phyloP scores from a whole-genome alignment of 2,113 vertebrate genomes.

The Girardinichthys multiradiatus region DNA sequence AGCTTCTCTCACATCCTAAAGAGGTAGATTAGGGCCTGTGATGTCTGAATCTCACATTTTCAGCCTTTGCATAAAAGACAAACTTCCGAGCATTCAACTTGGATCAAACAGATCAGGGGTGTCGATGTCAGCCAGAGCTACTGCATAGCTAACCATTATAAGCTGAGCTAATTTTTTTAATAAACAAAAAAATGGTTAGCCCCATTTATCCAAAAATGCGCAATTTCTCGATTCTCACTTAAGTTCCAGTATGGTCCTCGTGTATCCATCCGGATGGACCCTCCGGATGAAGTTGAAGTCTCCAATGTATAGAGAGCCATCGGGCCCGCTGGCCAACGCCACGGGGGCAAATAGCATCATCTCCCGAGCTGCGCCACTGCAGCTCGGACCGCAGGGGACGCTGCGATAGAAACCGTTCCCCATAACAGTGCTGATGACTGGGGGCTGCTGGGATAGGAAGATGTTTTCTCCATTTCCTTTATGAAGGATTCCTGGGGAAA shows the following conservation, averaged over 20 bases:
- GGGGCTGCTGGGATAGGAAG: constrained; percentile 96
- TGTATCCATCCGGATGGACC: constrained; percentile 91
- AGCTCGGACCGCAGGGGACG: constrained; percentile 82
- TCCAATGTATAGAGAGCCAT: constrained; percentile 93
- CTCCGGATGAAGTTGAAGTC: constrained; percentile 97
- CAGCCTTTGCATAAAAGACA: constrained; percentile 36
- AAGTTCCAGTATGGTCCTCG: constrained; percentile 91
- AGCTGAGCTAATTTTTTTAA: constrained; percentile 27
- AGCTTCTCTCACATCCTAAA: constrained; percentile 59
- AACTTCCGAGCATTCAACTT: constrained; percentile 48
- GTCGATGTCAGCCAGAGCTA: constrained; percentile 39
- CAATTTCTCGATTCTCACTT: constrained; percentile 80
- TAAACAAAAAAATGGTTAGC: not conserved
- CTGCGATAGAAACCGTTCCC: constrained; percentile 93
- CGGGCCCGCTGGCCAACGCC: constrained; percentile 90
- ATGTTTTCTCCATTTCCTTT: constrained; percentile 98
- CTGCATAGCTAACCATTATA: constrained; percentile 49
- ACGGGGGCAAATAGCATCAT: constrained; percentile 97
- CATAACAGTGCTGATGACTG: constrained; percentile 93
- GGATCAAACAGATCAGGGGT: constrained; percentile 60
- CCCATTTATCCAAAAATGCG: not conserved
- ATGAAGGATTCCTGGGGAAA: constrained; percentile 90
- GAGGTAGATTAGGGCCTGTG: constrained; percentile 68
- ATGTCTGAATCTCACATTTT: constrained; percentile 57
- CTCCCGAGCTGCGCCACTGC: constrained; percentile 87